Conservation (phyloP, 2,888 invertebrate genomes). For the Eupithecia centaureata region DNA sequence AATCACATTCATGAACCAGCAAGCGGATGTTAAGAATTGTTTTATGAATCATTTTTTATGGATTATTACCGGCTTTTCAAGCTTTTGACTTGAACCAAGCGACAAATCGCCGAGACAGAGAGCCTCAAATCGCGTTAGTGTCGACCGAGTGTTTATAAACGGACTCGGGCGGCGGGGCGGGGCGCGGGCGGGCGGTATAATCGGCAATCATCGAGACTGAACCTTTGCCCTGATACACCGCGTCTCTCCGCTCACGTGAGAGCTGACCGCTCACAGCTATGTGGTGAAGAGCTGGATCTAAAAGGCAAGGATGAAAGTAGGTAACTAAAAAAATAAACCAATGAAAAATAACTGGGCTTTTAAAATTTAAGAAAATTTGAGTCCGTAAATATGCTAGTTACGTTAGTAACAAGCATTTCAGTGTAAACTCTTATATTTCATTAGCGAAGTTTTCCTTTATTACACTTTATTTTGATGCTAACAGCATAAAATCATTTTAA, state of each 20-base stretch:
- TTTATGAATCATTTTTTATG: neutral
- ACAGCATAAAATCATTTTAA: too few species aligned
- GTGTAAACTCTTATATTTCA: too few species aligned
- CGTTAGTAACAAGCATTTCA: too few species aligned
- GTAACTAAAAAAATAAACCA: too few species aligned
- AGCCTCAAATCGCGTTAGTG: slow-evolving; percentile 73
- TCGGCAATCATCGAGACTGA: slow-evolving; percentile 34
- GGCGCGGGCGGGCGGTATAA: slow-evolving; percentile 22
- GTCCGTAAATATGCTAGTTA: too few species aligned
- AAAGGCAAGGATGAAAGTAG: too few species aligned
- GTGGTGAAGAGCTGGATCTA: neutral
- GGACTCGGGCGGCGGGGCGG: slow-evolving; percentile 21
- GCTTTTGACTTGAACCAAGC: slow-evolving; percentile 34
- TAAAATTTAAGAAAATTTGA: too few species aligned
- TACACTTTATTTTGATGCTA: too few species aligned
- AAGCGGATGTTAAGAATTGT: too few species aligned
- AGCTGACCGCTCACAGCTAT: neutral
- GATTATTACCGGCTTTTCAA: neutral
- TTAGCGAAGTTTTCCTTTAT: too few species aligned
- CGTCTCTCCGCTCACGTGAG: neutral
- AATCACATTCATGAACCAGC: too few species aligned
- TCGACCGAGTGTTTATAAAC: slow-evolving; percentile 72
- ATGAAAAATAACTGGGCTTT: neutral
- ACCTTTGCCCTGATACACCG: slow-evolving; percentile 3
- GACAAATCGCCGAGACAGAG: slow-evolving; percentile 56